A percentile compares a stretch with the other conserved stretches of the same genome.
Evolutionary conservation across 2,888 invertebrate species (phyloP).

Genomic region (Hydrotaea cyrtoneurina): DNA sequence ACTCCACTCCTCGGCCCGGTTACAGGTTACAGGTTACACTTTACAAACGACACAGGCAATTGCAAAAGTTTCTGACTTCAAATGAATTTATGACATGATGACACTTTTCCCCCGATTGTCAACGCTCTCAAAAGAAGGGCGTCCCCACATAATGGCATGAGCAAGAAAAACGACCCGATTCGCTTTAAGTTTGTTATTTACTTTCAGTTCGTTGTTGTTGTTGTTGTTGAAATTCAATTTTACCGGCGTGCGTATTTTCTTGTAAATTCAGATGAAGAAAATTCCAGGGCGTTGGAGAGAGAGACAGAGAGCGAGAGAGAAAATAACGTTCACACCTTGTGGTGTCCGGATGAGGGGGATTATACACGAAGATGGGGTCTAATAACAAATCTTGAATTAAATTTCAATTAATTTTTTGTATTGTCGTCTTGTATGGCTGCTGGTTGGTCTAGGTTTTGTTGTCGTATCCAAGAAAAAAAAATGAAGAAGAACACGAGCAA

Average conservation of each 20-base stretch:
- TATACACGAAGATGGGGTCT: not conserved
- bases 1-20: not conserved
- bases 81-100: constrained; percentile 32
- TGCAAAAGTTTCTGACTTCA: constrained; percentile 33
- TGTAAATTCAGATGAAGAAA: not conserved
- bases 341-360: not conserved
- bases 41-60: constrained; percentile 10
- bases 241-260: not conserved
- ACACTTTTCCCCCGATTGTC: not conserved
- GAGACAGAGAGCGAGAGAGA: not conserved
- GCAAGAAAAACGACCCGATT: not conserved
- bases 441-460: not conserved
- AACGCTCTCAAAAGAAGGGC: not conserved
- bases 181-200: not conserved
- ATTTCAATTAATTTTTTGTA: not conserved
- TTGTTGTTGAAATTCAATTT: not conserved
- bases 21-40: not conserved
- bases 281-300: no score
- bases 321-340: not conserved
- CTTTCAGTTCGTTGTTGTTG: constrained; percentile 2
- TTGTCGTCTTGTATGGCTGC: not conserved
- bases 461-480: not conserved
- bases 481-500: not conserved
- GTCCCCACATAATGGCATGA: not conserved
- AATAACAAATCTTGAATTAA: not conserved